Base-by-base conservation (phyloP, 2,113 vertebrate genomes). In the Copsychus sechellarum region DNA sequence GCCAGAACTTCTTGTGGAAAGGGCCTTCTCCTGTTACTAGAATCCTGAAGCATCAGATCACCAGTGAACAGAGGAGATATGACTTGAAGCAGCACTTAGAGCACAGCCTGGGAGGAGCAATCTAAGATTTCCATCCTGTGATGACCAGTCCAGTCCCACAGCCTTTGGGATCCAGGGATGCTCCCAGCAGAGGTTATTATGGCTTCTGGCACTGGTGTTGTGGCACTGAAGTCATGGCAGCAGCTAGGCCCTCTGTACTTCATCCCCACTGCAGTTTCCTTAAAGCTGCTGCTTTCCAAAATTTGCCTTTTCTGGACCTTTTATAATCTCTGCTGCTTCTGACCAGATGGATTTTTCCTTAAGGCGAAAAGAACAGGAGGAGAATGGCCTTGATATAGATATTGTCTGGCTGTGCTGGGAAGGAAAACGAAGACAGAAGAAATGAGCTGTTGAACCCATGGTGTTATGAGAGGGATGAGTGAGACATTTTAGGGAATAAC, bases 401-500 rank as follows among this genome's bases (percentile, higher is more conserved):
- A 62, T 33, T 80, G 67, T 15, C 77, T 81, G 86, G 45, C 74
- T 93, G 88, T 36, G 56, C 81, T 11, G 5, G 43, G 51, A 82
- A 83, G 67, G 58, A 77, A 86, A 76, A 93, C n/a, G 29, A 89
- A 90, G 78, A 57, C 60, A 58, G 25, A 70, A 95, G 82, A 93
- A 95, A 90, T 74, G 82, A 90, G 65, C 72, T 74, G 65, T 74
- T 96, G 94, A 81, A 81, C 86, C 56, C 83, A 31, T 60, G 86
- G 83, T 60, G 88, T 86, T 57, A 64, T 51, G 86, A 96, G 80
- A 94, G 64, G 82, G 57, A 85, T 70, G 81, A 95, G 71, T 56
- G 82, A 96, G 93, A 78, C 92, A 67, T 96, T 88, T 92, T 56
- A 93, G 53, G 76, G 67, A 92, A 92, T 79, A 95, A 95, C 79